phyloP scores from a whole-genome alignment of 2,113 vertebrate species.

The Atherinomorus stipes region DNA sequence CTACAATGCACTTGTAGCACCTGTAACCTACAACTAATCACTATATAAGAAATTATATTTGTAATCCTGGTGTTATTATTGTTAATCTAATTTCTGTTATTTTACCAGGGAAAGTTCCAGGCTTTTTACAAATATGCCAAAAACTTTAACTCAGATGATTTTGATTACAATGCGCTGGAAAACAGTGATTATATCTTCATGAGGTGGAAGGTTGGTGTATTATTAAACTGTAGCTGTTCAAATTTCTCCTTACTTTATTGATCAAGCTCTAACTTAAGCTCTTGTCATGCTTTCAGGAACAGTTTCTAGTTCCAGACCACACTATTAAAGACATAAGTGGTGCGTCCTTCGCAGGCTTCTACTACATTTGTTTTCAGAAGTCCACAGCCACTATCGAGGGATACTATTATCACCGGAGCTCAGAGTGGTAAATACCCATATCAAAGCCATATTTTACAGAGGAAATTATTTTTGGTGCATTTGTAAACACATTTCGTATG shows the following conservation, averaged over 20 bases:
- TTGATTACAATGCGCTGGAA: slow-evolving; percentile 95
- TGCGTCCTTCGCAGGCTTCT: slow-evolving; percentile 98
- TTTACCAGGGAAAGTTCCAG: slow-evolving; percentile 94
- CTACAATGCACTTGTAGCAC: too few relatives aligned
- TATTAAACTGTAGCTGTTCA: not conserved
- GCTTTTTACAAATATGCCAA: slow-evolving; percentile 98
- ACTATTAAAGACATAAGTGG: slow-evolving; percentile 99
- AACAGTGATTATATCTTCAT: slow-evolving; percentile 97
- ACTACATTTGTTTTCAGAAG: slow-evolving; percentile 99
- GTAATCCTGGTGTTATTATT: too few relatives aligned
- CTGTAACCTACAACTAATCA: too few relatives aligned
- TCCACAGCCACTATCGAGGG: slow-evolving; percentile 98
- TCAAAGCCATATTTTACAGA: not conserved
- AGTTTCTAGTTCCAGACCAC: slow-evolving; percentile 97
- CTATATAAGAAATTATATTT: too few relatives aligned
- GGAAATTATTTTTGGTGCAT: not conserved
- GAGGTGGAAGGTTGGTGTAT: slow-evolving; percentile 94
- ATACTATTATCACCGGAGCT: slow-evolving; percentile 98
- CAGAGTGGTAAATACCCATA: slow-evolving; percentile 89
- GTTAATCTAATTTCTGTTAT: slow-evolving; percentile 5
- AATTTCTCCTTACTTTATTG: not conserved
- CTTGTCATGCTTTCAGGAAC: slow-evolving; percentile 83
- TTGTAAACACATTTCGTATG: not conserved
- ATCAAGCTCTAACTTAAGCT: not conserved
- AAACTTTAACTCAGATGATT: slow-evolving; percentile 97